phyloP scores from a whole-genome alignment of 2,888 invertebrate genomes.

The Apodemia zela region DNA sequence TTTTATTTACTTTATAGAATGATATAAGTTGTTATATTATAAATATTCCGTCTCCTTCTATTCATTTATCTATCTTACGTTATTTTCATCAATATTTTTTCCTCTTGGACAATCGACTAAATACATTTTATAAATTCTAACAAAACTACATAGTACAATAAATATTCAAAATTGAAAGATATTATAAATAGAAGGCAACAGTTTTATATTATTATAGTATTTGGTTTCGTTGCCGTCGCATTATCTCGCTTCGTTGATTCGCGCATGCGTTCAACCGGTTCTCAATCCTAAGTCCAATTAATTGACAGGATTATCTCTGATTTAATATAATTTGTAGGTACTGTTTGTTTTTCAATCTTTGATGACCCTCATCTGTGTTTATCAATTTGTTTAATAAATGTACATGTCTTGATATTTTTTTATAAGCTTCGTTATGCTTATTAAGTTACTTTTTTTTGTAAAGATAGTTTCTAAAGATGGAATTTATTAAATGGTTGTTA shows the following conservation, averaged over 20 bases:
- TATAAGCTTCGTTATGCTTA: background rate
- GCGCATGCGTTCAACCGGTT: slow-evolving; percentile 74
- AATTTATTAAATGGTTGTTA: too few relatives aligned
- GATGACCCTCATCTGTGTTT: slow-evolving; percentile 44
- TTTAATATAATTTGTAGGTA: slow-evolving; percentile 73
- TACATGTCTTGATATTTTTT: background rate
- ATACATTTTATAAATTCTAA: too few relatives aligned
- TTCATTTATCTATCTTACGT: too few relatives aligned
- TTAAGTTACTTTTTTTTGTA: background rate
- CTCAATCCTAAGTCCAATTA: slow-evolving; percentile 76
- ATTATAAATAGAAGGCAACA: background rate
- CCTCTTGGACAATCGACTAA: too few relatives aligned
- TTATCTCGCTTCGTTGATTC: slow-evolving; percentile 59
- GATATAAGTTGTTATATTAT: too few relatives aligned
- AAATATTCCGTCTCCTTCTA: too few relatives aligned
- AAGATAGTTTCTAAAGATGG: too few relatives aligned
- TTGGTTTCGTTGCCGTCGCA: slow-evolving; percentile 34
- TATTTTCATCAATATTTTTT: too few relatives aligned
- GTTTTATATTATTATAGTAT: background rate
- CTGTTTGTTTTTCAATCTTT: slow-evolving; percentile 68
- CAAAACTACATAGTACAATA: too few relatives aligned
- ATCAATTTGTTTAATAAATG: slow-evolving; percentile 30
- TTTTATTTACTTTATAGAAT: too few relatives aligned
- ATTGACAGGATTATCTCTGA: slow-evolving; percentile 79
- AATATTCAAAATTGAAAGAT: background rate